Conservation (phyloP, 2,888 invertebrate species). For the Cantharis flavilabris region DNA sequence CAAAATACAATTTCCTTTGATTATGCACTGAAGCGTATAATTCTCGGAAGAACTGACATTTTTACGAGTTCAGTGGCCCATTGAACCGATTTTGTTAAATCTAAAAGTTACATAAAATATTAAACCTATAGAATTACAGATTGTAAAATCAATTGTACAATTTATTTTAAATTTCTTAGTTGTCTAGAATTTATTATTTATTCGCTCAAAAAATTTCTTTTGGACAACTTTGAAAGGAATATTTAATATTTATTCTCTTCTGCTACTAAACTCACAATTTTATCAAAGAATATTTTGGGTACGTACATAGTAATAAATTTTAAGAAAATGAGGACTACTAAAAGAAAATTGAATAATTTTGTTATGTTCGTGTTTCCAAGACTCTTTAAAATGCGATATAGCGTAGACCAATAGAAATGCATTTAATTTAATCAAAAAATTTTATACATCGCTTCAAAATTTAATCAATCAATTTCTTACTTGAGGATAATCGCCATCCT, state of each 20-base stretch:
- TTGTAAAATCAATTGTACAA: neutral
- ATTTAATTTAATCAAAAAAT: neutral
- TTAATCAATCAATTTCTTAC: constrained; percentile 55
- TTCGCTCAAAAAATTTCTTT: neutral
- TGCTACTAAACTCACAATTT: neutral
- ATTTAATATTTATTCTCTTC: neutral
- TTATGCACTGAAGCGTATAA: constrained; percentile 18
- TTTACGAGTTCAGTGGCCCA: constrained; percentile 15
- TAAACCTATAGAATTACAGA: neutral
- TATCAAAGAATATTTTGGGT: neutral
- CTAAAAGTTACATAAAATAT: constrained; percentile 12
- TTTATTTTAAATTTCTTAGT: neutral
- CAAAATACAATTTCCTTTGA: constrained; percentile 21
- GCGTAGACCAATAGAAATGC: neutral
- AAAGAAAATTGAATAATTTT: neutral
- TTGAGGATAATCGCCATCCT: constrained; percentile 86
- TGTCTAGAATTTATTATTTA: neutral
- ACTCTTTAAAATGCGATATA: neutral
- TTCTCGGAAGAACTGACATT: constrained; percentile 17
- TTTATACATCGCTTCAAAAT: neutral
- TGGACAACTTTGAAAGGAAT: neutral
- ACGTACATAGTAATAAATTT: neutral
- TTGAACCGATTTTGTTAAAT: constrained; percentile 11
- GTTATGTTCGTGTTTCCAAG: neutral
- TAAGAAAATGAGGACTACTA: neutral